Conservation (phyloP, 1,140 invertebrate species). For the Tetramorium simillimum region DNA sequence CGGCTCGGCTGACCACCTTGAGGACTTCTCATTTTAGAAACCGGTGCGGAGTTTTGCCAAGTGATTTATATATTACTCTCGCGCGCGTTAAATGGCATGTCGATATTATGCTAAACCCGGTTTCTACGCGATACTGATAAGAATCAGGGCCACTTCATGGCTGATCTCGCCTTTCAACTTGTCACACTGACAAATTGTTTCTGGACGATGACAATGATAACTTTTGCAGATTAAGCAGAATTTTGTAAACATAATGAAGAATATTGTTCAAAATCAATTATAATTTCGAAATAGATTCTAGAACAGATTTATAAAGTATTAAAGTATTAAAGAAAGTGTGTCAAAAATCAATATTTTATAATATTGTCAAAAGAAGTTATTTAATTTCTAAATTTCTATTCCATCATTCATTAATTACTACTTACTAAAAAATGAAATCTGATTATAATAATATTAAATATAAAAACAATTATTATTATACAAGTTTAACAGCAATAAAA, state of each 20-base stretch:
- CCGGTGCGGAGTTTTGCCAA: neutral
- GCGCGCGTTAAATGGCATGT: neutral
- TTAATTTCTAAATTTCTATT: neutral
- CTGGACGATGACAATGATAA: neutral
- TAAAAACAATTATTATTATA: neutral
- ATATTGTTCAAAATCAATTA: slow-evolving; percentile 11
- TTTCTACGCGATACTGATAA: neutral
- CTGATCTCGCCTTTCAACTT: slow-evolving; percentile 3
- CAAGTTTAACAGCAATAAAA: neutral
- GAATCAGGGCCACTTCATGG: neutral
- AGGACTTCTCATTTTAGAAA: slow-evolving; percentile 32
- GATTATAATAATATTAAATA: neutral
- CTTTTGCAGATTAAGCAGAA: slow-evolving; percentile 6
- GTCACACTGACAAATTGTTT: slow-evolving; percentile 15
- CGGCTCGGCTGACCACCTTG: slow-evolving; percentile 9
- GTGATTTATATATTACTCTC: slow-evolving; percentile 34
- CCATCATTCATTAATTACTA: neutral
- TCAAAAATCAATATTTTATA: neutral
- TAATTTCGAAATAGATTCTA: neutral
- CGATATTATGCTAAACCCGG: slow-evolving; percentile 28
- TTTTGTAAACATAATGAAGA: neutral
- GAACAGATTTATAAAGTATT: neutral
- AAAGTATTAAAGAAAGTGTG: neutral
- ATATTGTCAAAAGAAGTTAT: neutral
- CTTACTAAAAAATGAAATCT: neutral